Evolutionary conservation across 2,888 invertebrate species (phyloP).

Genomic region (Adelphocoris suturalis): DNA sequence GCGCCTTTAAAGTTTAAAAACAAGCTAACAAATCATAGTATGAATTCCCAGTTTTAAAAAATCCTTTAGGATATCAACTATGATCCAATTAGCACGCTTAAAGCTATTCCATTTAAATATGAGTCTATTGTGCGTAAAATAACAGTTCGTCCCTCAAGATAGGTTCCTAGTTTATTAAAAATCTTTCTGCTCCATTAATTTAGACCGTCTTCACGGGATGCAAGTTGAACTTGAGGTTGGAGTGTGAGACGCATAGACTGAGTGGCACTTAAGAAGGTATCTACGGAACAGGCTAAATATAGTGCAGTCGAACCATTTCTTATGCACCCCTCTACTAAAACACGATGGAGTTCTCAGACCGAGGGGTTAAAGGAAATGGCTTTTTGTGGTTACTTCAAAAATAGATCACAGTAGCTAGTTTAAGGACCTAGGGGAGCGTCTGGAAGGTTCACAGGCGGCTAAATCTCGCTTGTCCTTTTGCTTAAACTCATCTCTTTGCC

Average conservation of each 20-base stretch:
- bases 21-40: no score
- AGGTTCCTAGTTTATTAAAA: not conserved
- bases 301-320: conserved; percentile 26
- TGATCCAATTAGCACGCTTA: no score
- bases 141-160: no score
- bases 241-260: conserved; percentile 2
- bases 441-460: conserved; percentile 18
- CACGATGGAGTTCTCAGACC: conserved; percentile 32
- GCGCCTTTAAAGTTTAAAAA: no score
- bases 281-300: conserved; percentile 33
- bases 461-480: not conserved
- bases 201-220: not conserved
- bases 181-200: not conserved
- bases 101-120: no score
- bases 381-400: conserved; percentile 59
- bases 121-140: no score
- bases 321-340: conserved; percentile 33
- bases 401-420: conserved; percentile 40
- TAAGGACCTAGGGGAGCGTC: conserved; percentile 23
- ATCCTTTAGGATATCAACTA: no score
- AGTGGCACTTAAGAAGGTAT: conserved; percentile 21
- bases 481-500: not conserved
- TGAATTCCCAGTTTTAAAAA: no score
- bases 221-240: not conserved
- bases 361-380: conserved; percentile 58